A percentile compares a stretch with the other conserved stretches of the same genome.
phyloP scores from a whole-genome alignment of 92 coral and sea anemone species.

The Diadumene lineata region DNA sequence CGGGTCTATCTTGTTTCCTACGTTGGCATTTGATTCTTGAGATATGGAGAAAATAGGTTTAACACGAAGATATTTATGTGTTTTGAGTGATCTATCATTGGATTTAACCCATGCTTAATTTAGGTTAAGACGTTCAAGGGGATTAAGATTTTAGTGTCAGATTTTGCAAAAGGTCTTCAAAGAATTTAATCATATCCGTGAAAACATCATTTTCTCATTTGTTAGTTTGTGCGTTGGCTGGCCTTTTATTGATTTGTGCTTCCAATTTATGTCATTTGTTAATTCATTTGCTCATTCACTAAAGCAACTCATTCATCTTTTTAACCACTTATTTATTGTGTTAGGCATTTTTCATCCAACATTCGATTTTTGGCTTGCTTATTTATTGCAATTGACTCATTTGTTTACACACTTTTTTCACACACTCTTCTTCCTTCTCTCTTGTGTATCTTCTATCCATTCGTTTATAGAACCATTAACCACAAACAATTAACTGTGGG shows the following conservation, averaged over 20 bases:
- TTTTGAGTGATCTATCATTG: background rate
- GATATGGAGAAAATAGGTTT: background rate
- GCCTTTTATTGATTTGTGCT: background rate
- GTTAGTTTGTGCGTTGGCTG: background rate
- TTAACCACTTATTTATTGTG: slow-evolving; percentile 3
- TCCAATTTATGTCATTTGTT: background rate
- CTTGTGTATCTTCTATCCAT: too few relatives aligned
- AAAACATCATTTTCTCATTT: too few relatives aligned
- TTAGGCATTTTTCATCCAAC: slow-evolving; percentile 4
- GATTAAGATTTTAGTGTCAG: background rate
- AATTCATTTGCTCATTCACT: background rate
- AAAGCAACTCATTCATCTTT: background rate
- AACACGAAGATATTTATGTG: background rate
- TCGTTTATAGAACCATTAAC: too few relatives aligned
- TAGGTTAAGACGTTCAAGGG: background rate
- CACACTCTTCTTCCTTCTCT: too few relatives aligned
- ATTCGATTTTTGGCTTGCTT: too few relatives aligned
- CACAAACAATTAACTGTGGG: too few relatives aligned
- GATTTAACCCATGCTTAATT: background rate
- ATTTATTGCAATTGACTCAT: too few relatives aligned
- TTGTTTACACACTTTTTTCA: too few relatives aligned
- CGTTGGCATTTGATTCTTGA: background rate
- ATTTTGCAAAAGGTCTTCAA: too few relatives aligned
- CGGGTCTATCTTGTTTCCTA: background rate
- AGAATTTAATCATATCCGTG: too few relatives aligned